A percentile compares a stretch with the other conserved stretches of the same genome.
Conservation (phyloP, 1,140 invertebrate species). For the Trachymyrmex cornetzi region DNA sequence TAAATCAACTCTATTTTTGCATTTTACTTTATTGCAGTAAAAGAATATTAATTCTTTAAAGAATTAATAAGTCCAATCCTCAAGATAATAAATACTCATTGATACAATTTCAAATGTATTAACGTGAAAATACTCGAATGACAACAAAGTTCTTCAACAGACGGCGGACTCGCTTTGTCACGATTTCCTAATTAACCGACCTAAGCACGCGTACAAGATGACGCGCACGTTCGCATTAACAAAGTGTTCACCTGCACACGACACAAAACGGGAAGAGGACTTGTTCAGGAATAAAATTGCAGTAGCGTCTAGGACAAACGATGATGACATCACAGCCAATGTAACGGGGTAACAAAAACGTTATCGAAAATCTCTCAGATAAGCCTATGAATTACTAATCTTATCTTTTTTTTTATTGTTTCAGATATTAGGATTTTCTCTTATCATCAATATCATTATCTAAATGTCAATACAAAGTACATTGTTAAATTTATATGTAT, state of each 20-base stretch:
- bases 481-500: background rate
- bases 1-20: background rate
- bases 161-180: constrained; percentile 37
- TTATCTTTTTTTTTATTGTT: background rate
- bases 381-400: background rate
- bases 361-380: background rate
- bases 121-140: constrained; percentile 12
- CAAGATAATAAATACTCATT: constrained; percentile 4
- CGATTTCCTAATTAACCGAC: constrained; percentile 45
- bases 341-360: background rate
- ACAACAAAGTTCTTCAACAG: constrained; percentile 29
- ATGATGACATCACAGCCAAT: background rate
- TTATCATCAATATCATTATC: background rate
- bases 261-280: constrained; percentile 39
- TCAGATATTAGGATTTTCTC: background rate
- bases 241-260: constrained; percentile 57
- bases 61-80: background rate
- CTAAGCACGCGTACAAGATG: constrained; percentile 53
- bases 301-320: background rate
- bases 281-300: constrained; percentile 36
- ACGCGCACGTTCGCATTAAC: constrained; percentile 52
- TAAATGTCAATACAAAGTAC: background rate
- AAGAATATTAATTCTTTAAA: no score
- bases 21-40: background rate
- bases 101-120: constrained; percentile 1